Evolutionary conservation across 2,888 invertebrate genomes (phyloP), one percentile per base, ranked within the genome.

Genomic region (Hymenopus coronatus): DNA sequence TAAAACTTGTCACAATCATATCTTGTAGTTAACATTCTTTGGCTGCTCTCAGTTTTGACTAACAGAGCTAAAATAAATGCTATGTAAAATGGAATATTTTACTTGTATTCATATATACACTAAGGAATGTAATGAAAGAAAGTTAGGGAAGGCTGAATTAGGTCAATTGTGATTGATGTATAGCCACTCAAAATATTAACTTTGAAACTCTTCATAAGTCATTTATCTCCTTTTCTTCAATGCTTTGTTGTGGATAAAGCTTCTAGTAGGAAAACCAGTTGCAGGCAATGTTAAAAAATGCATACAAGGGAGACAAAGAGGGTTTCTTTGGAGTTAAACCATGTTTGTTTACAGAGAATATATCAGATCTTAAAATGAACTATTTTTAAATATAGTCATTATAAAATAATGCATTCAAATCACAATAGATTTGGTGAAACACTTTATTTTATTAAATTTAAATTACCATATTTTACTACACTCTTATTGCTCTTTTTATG

Each of bases 71-170:
- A 84, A 30, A 3, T 25, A 84, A 84, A 28, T 33, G 9, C 25
- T 28, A 28, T 30, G 30, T 25, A 81, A 87, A 28, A 81, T 33
- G 82, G 30, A 12, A 82, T 82, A n/a, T 87, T 87, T 87, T 87
- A 82, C 27, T 82, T 87, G 82, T 87, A 87, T 87, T 87, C 87
- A 82, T 87, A 82, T 82, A 87, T 82, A 87, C 81, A 87, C 9
- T 30, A 27, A 70, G 81, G n/a, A 25, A 82, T 33, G 27, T 54
- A 85, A 85, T 14, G 46, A 84, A 33, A 30, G 15, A 85, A 25
- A n/a, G 12, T 85, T 85, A 46, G 46, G 85, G n/a, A 46, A 85
- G 86, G 87, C 87, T 70, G 82, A 82, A 20, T 87, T 87, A 87
- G 82, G 82, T 87, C 87, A 82, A 82, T 82, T 82, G 33, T 27